Conservation (phyloP, 2,888 invertebrate genomes). For the Drosophila quinaria region DNA sequence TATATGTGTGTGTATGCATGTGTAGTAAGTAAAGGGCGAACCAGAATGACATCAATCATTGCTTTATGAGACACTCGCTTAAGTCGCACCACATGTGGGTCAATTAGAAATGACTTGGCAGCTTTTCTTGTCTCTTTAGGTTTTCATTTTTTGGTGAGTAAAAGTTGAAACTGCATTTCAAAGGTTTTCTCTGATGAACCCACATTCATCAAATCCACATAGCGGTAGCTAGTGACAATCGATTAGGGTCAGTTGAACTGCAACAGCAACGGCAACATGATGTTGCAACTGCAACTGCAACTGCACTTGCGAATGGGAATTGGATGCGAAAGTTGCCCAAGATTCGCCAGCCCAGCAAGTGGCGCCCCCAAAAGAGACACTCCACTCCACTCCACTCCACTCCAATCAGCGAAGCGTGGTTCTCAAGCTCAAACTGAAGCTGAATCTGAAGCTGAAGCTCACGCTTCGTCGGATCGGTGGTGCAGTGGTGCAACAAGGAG, state of each 20-base stretch:
- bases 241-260: constrained; percentile 66
- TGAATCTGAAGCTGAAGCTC: constrained; percentile 49
- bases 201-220: constrained; percentile 56
- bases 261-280: background rate
- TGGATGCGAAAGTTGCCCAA: constrained; percentile 47
- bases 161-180: constrained; percentile 62
- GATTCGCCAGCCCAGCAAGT: constrained; percentile 34
- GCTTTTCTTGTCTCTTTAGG: constrained; percentile 45
- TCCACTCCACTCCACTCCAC: constrained; percentile 2
- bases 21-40: constrained; percentile 61
- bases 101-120: constrained; percentile 78
- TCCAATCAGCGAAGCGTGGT: constrained; percentile 57
- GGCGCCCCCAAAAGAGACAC: constrained; percentile 46
- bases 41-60: constrained; percentile 73
- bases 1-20: background rate
- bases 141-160: constrained; percentile 39
- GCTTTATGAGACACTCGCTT: constrained; percentile 61
- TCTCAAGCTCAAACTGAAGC: constrained; percentile 35
- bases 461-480: constrained; percentile 51
- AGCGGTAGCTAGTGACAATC: constrained; percentile 73
- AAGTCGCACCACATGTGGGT: constrained; percentile 56
- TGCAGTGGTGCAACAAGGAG: constrained; percentile 24
- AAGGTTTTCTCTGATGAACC: constrained; percentile 56
- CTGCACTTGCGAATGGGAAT: constrained; percentile 11
- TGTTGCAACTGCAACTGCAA: background rate